Evolutionary conservation across 2,797 vertebrate species (phyloP), one percentile per base, ranked within the genome.

Genomic region (Lacerta agilis): DNA sequence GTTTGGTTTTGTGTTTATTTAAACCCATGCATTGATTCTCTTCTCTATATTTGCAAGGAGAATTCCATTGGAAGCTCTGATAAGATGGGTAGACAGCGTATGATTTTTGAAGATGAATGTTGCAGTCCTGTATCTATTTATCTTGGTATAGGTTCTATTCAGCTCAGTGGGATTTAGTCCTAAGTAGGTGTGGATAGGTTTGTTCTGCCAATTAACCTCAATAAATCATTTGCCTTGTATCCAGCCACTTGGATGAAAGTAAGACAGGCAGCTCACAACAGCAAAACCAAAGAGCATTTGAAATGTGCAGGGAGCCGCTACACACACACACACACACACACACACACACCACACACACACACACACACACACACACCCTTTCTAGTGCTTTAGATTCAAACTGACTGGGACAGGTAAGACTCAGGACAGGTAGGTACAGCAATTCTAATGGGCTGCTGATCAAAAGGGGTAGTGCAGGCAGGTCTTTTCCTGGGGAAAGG

Each of bases 351-450:
- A 45, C 45, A 45, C 49, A 45, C 45, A 45, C 43, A 45, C 43
- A 45, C 45, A 45, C 45, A 49, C 45, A 11, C 49, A 55, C 49
- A 55, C 49, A 55, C 13, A 55, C 49, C 13, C 55, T 38, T 80
- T 79, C 36, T 58, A 33, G 49, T 9, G 45, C 8, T 33, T 33
- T 20, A 33, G 29, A n/a, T 61, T 36, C n/a, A 36, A 61, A 55
- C 10, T 3, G 86, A 43, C n/a, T 77, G 85, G 87, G 77, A 81
- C 5, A 91, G 93, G 84, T 1, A 85, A 41, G 61, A 67, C 67
- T 64, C 38, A 67, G 61, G 3, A 33, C 27, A 58, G 49, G 78
- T 4, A 58, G n/a, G 29, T 0, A 79, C 29, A 58, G 15, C 49
- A 58, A 15, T 49, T 58, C 45, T 79, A 58, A 49, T 58, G 78